Conservation (phyloP, 2,797 vertebrate species). For the Clangula hyemalis region DNA sequence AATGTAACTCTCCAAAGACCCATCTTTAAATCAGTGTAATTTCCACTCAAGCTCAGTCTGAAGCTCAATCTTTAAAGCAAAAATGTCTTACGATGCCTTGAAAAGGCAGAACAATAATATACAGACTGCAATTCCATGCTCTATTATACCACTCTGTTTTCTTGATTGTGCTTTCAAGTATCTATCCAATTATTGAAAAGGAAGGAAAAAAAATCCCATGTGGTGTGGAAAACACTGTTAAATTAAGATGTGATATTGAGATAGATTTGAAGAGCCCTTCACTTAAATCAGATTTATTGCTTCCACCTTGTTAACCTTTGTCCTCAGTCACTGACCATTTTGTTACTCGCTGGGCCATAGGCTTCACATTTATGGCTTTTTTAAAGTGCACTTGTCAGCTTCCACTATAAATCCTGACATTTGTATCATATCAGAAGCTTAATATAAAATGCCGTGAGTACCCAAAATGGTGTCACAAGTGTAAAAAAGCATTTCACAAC, state of each 20-base stretch:
- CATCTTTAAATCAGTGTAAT: not conserved
- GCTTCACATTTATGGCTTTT: not conserved
- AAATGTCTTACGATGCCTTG: not conserved
- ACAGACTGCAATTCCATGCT: not conserved
- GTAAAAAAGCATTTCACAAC: not conserved
- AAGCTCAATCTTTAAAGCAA: not conserved
- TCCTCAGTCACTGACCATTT: not conserved
- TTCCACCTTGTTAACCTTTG: slow-evolving; percentile 47
- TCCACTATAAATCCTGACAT: not conserved
- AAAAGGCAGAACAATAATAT: not conserved
- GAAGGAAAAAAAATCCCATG: not conserved
- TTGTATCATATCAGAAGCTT: not conserved
- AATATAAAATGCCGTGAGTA: not conserved
- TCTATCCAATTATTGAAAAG: not conserved
- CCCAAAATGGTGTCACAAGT: not conserved
- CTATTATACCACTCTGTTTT: not conserved
- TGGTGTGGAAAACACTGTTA: not conserved
- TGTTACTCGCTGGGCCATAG: not conserved
- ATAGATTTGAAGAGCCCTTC: not conserved
- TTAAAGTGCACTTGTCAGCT: slow-evolving; percentile 1
- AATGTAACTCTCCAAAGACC: not conserved
- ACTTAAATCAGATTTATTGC: slow-evolving; percentile 30
- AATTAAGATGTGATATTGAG: not conserved
- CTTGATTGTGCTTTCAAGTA: not conserved
- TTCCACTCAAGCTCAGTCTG: not conserved